These are phyloP conservation scores for Eclectus roratus DNA, from an alignment of 2,113 vertebrate species.

Conservation along the genomic window DNA sequence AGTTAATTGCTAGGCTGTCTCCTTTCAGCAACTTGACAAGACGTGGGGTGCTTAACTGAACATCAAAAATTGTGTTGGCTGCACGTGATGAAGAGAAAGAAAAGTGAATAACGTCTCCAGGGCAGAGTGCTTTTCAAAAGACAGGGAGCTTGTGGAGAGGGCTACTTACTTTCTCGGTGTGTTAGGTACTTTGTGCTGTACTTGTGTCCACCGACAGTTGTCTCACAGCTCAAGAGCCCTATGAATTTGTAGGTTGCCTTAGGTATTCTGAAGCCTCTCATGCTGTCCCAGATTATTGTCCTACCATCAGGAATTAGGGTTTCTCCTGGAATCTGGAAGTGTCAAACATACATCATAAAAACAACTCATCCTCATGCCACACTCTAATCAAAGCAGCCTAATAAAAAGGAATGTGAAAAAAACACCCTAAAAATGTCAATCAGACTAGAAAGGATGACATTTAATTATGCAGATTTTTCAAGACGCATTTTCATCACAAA, in stretches of 20 bases:
- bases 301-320: constrained; percentile 78
- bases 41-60: constrained; percentile 80
- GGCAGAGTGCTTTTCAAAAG: neutral
- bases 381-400: neutral
- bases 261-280: constrained; percentile 86
- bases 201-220: constrained; percentile 60
- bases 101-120: neutral
- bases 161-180: constrained; percentile 80
- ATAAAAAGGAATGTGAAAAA: neutral
- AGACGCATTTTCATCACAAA: constrained; percentile 34
- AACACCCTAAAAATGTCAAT: neutral
- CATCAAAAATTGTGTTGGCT: constrained; percentile 86
- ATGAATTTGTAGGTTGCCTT: constrained; percentile 82
- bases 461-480: constrained; percentile 4
- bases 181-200: constrained; percentile 82
- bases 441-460: neutral
- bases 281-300: constrained; percentile 90
- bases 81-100: neutral
- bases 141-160: accelerated
- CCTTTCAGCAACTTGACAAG: constrained; percentile 80
- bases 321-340: constrained; percentile 76
- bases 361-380: neutral
- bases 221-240: constrained; percentile 86
- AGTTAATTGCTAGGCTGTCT: constrained; percentile 83
- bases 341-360: neutral